Evolutionary conservation across 2,797 vertebrate species (phyloP).

Genomic region (Oophaga sylvatica): DNA sequence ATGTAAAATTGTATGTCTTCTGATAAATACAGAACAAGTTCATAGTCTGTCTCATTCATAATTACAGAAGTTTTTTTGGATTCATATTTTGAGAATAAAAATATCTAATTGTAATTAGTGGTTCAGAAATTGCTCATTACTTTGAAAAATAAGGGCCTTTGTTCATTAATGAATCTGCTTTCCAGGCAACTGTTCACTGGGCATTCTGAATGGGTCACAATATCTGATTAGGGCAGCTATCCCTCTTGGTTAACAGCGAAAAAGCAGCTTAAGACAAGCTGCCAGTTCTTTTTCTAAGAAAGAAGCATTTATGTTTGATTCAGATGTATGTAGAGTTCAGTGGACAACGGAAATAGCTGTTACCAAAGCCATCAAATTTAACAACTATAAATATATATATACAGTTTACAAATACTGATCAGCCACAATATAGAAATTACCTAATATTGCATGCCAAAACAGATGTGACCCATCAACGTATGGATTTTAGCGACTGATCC

Average conservation of each 20-base stretch:
- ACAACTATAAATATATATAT: background rate
- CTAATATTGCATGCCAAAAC: no score
- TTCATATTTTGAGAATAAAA: slow-evolving; percentile 67
- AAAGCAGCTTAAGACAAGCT: slow-evolving; percentile 55
- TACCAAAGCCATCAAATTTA: slow-evolving; percentile 48
- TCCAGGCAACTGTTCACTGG: slow-evolving; percentile 68
- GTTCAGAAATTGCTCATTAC: slow-evolving; percentile 63
- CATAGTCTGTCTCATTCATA: slow-evolving; percentile 60
- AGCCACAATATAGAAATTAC: background rate
- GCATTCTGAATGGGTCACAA: slow-evolving; percentile 70
- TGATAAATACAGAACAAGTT: background rate
- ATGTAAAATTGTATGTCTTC: slow-evolving; percentile 22
- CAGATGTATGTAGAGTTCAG: slow-evolving; percentile 37
- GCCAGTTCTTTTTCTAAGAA: slow-evolving; percentile 60
- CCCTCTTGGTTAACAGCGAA: slow-evolving; percentile 61
- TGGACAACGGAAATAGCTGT: slow-evolving; percentile 36
- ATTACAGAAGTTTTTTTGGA: slow-evolving; percentile 64
- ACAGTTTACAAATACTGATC: background rate
- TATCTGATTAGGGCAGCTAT: slow-evolving; percentile 66
- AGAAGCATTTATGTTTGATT: slow-evolving; percentile 30
- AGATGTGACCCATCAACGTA: no score
- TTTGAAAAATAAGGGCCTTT: slow-evolving; percentile 69
- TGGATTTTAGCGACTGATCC: no score
- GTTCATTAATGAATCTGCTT: slow-evolving; percentile 68
- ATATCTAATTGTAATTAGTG: slow-evolving; percentile 65